Base-by-base conservation (phyloP, 2,113 vertebrate species). In the Pachypanchax playfairii region DNA sequence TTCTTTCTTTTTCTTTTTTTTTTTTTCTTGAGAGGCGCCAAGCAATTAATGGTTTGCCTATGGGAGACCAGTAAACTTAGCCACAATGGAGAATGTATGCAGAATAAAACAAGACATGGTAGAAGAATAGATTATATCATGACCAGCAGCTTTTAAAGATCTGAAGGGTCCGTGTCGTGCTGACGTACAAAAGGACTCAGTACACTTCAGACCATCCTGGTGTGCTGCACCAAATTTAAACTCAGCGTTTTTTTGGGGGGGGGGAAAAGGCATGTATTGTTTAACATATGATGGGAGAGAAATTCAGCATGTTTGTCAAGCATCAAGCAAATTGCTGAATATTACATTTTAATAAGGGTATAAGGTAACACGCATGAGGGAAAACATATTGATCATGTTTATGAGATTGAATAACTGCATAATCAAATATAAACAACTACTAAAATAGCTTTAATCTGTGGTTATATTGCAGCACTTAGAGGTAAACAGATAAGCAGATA, bases 1-100 rank as follows among this genome's bases (percentile, higher is more conserved):
- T 39, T 55, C 31, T 50, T 52, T 72, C n/a, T n/a, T n/a, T n/a
- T 43, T 18, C 18, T 14, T 15, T 29, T 1, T 41, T 57, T 47
- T 31, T 67, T 57, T 66, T 33, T 62, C 78, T 83, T 87, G 73
- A 81, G 82, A 85, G 80, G 88, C 76, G 80, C 86, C 87, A 88
- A 87, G 86, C 85, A 88, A 87, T 89, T 90, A 90, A 89, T 84
- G 85, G 78, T 79, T 76, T 84, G 77, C 78, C 79, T 87, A 81
- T 88, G 84, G 70, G 75, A 84, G 85, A 71, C 58, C 66, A 78
- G 73, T 83, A 89, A 85, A 87, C 70, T 57, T 57, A 73, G 67
- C 71, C 55, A 48, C 70, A 50, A 73, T 51, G 49, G 50, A 70
- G 62, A 84, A 78, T 68, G 77, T 86, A 80, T 69, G 67, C 65